Percentiles rank a stretch among this genome's conserved stretches.
These are phyloP conservation scores for Mugil cephalus DNA, from an alignment of 2,113 vertebrate species.

Conservation along the genomic window DNA sequence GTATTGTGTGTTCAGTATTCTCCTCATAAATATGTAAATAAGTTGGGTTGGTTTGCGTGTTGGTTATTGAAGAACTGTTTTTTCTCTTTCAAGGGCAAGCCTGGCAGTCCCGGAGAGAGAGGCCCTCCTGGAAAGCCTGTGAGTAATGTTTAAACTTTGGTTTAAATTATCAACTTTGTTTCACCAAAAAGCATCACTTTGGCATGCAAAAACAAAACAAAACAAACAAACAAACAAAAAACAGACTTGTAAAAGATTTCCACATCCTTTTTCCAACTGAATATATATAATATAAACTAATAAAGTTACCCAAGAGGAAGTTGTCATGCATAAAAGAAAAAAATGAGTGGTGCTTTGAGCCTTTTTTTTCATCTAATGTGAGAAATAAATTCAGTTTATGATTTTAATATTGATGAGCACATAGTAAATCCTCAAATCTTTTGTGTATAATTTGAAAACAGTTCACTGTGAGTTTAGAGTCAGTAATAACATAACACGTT, in stretches of 20 bases:
- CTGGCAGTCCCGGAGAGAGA: conserved; percentile 90
- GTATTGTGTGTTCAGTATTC: neutral
- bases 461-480: no score
- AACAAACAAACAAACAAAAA: conserved; percentile 13
- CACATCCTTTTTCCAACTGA: conserved; percentile 41
- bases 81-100: conserved; percentile 88
- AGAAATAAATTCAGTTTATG: no score
- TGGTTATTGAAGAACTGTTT: conserved; percentile 22
- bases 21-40: no score
- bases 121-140: conserved; percentile 89
- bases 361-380: neutral
- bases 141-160: conserved; percentile 72
- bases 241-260: conserved; percentile 28
- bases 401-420: no score
- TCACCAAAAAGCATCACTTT: conserved; percentile 1
- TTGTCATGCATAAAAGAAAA: conserved; percentile 10
- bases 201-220: conserved; percentile 6
- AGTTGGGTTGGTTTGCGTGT: neutral
- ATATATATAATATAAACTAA: conserved; percentile 27
- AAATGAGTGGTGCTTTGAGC: neutral
- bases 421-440: no score
- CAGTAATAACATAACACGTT: no score
- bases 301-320: conserved; percentile 30
- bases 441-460: no score
- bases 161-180: conserved; percentile 10